These are phyloP conservation scores for Liopterus haemorrhoidalis DNA, from an alignment of 2,888 invertebrate species.

Conservation along the genomic window DNA sequence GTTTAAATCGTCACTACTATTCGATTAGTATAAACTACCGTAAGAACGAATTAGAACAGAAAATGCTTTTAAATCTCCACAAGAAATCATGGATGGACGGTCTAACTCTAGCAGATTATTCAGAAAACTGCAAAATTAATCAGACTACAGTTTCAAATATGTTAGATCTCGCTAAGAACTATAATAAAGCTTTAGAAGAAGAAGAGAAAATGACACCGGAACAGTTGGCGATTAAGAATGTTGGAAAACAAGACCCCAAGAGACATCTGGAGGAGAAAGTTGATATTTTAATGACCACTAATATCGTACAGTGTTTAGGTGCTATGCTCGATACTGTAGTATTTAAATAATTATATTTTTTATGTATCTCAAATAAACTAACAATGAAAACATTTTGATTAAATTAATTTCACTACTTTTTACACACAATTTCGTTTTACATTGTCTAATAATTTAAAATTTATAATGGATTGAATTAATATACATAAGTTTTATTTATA, in stretches of 20 bases:
- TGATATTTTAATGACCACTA: slow-evolving; percentile 91
- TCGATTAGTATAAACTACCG: slow-evolving; percentile 99
- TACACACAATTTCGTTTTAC: neutral
- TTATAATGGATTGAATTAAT: too few species aligned
- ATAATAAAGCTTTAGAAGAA: slow-evolving; percentile 86
- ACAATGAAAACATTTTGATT: too few species aligned
- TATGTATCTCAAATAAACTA: too few species aligned
- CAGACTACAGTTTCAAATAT: slow-evolving; percentile 93
- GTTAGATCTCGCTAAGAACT: slow-evolving; percentile 95
- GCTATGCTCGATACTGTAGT: slow-evolving; percentile 93
- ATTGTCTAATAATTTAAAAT: slow-evolving; percentile 10
- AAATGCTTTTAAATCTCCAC: slow-evolving; percentile 97
- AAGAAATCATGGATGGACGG: slow-evolving; percentile 99
- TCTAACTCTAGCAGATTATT: slow-evolving; percentile 82
- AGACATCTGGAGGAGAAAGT: slow-evolving; percentile 98
- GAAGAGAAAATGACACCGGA: slow-evolving; percentile 99
- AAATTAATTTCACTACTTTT: slow-evolving; percentile 8
- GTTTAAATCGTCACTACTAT: slow-evolving; percentile 97
- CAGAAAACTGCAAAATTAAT: slow-evolving; percentile 88
- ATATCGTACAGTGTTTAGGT: slow-evolving; percentile 96
- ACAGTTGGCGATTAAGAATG: slow-evolving; percentile 98
- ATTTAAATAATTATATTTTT: slow-evolving; percentile 61
- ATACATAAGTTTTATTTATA: slow-evolving; percentile 13
- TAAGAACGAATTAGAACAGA: slow-evolving; percentile 97
- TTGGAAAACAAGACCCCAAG: slow-evolving; percentile 98